phyloP scores from a whole-genome alignment of 2,888 invertebrate genomes.

The Calameuta idolon region DNA sequence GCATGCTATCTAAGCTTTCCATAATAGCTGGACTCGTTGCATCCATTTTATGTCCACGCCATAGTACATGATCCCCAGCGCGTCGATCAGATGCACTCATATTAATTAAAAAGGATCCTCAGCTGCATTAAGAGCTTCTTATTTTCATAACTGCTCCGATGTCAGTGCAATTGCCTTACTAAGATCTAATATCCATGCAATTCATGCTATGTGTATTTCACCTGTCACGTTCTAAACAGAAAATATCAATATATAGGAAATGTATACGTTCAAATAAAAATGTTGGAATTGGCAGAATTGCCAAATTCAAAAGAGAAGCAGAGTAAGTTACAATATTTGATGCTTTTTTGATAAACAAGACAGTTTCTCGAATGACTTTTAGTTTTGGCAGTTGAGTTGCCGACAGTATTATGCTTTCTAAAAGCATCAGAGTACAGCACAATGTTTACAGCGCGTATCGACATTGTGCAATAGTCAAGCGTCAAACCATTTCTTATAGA shows the following conservation, averaged over 20 bases:
- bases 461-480: background rate
- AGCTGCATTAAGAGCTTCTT: background rate
- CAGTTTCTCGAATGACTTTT: background rate
- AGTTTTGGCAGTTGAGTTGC: background rate
- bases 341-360: background rate
- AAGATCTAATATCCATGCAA: background rate
- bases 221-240: background rate
- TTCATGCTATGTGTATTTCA: background rate
- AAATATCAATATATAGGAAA: background rate
- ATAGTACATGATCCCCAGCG: slow-evolving; percentile 25
- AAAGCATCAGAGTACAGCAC: background rate
- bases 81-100: slow-evolving; percentile 26
- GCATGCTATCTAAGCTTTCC: slow-evolving; percentile 56
- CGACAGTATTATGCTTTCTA: background rate
- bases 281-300: background rate
- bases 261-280: background rate
- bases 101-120: slow-evolving; percentile 1
- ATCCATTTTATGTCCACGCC: slow-evolving; percentile 35
- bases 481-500: background rate
- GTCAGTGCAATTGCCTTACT: background rate
- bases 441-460: background rate
- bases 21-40: slow-evolving; percentile 58
- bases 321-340: background rate
- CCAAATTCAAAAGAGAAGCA: background rate
- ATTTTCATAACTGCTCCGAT: background rate